phyloP scores from a whole-genome alignment of 2,797 vertebrate species.

The Diplodus sargus region DNA sequence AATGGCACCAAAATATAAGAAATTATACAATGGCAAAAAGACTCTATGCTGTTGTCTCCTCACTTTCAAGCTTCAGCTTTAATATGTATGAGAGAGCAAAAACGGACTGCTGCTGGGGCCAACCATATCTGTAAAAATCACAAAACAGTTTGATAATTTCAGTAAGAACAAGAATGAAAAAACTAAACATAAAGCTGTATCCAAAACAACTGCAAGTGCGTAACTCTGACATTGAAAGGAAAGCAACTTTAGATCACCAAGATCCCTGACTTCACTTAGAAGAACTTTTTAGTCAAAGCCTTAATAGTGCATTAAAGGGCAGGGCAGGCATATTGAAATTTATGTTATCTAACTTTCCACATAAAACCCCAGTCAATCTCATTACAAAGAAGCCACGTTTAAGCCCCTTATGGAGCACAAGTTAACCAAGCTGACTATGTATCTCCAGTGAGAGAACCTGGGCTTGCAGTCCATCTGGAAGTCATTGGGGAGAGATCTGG shows the following conservation, averaged over 20 bases:
- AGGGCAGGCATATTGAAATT: slow-evolving; percentile 65
- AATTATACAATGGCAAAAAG: not conserved
- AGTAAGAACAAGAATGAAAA: no score
- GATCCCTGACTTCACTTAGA: slow-evolving; percentile 45
- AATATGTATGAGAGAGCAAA: slow-evolving; percentile 68
- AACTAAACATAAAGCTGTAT: not conserved
- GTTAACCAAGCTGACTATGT: slow-evolving; percentile 72
- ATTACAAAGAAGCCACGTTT: slow-evolving; percentile 81
- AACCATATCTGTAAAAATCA: slow-evolving; percentile 79
- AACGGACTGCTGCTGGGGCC: slow-evolving; percentile 77
- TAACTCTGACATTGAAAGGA: slow-evolving; percentile 30
- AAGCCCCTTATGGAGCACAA: slow-evolving; percentile 74
- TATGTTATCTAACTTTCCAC: slow-evolving; percentile 85
- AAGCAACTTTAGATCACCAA: slow-evolving; percentile 42
- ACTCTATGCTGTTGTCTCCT: not conserved
- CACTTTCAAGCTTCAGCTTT: slow-evolving; percentile 11
- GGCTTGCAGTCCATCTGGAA: slow-evolving; percentile 90
- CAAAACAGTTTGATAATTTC: slow-evolving; percentile 22
- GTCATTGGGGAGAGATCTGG: slow-evolving; percentile 88
- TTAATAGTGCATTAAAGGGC: slow-evolving; percentile 65
- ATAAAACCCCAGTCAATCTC: slow-evolving; percentile 84
- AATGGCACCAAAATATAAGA: not conserved
- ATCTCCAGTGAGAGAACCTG: slow-evolving; percentile 76
- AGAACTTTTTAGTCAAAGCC: slow-evolving; percentile 50
- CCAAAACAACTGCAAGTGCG: not conserved